Evolutionary conservation across 92 coral and sea anemone species (phyloP), one percentile per base, ranked within the genome.

Genomic region (Parazoanthus swiftii): DNA sequence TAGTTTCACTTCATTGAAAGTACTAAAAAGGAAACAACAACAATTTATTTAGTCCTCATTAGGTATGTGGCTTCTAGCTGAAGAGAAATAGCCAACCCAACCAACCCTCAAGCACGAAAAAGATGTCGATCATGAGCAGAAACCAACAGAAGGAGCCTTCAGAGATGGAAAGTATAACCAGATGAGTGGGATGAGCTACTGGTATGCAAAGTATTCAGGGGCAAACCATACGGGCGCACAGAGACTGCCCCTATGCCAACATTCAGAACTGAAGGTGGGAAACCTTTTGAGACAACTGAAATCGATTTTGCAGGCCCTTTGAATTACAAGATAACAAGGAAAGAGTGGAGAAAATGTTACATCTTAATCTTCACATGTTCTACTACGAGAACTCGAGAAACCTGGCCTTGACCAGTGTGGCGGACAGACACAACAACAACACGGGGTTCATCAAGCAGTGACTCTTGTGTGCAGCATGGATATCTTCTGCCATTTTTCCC

Each of bases 251-350:
- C 81, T 13, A 20, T 77, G 81, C 81, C 81, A 16, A 42, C 59
- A 21, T 77, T 77, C 26, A 15, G 81, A 20, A 77, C 89, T 11
- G 90, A 87, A 63, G 88, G 23, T 9, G 90, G 90, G 81, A 70
- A 77, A 51, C 91, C 89, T 43, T 88, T 91, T 66, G 86, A 88
- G 76, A 84, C 86, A 21, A 91, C 91, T 3, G 93, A 93, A 23
- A 91, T 91, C 48, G 92, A 91, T 54, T 93, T 91, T 78, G 91
- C 93, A 26, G 93, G 92, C 39, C 92, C 92, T 0, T 82, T 93
- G 33, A 59, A 80, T 29, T 90, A 90, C 89, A 93, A 93, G 85
- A 58, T 91, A 42, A n/a, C 87, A 29, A 29, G 33, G 33, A 29
- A 29, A 29, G 33, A 29, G 0, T 29, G 33, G 33, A 0, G 89